Base-by-base conservation (phyloP, 1,140 invertebrate genomes). In the Hermatobates lingyangjiaoensis region DNA sequence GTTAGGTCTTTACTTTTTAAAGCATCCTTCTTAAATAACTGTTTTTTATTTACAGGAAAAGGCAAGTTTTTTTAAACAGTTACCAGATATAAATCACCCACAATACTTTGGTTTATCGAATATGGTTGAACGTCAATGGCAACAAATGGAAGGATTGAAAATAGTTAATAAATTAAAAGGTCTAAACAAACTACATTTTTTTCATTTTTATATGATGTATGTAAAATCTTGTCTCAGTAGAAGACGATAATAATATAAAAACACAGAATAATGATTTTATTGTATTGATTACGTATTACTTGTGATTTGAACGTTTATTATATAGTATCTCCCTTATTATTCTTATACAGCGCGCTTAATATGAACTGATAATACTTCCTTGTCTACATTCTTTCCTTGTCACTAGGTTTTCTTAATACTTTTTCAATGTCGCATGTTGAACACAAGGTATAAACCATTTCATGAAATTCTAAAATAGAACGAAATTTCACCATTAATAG, bases 71-170 rank as follows among this genome's bases (percentile, higher is more conserved):
- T 70, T 87, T n/a, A 72, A 75, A 42, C 64, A 63, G 44, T 61
- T 88, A 4, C 72, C 78, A 12, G 80, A 84, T 27, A 66, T 66
- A 45, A 81, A 87, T 59, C 68, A 71, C 15, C 79, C 84, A 3
- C 69, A 71, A 4, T 75, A 78, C 56, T 87, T 89, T 65, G 84
- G 84, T 10, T 62, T 91, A 12, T 84, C 87, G 1, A 76, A 77
- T 46, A 91, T 91, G 61, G 83, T 89, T 47, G 77, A 86, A 53
- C 68, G 78, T 52, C 78, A 82, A 46, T 81, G 81, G 69, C 82
- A 90, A 63, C 71, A 77, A 54, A 78, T 76, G 28, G 71, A 74
- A 14, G 79, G 80, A 48, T 64, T 66, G 25, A 64, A 71, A 47
- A 72, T 83, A 10, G 73, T 88, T 42, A 58, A 64, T 10, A 72